Base-by-base conservation (phyloP, 2,888 invertebrate genomes). In the Pandemis heparana region DNA sequence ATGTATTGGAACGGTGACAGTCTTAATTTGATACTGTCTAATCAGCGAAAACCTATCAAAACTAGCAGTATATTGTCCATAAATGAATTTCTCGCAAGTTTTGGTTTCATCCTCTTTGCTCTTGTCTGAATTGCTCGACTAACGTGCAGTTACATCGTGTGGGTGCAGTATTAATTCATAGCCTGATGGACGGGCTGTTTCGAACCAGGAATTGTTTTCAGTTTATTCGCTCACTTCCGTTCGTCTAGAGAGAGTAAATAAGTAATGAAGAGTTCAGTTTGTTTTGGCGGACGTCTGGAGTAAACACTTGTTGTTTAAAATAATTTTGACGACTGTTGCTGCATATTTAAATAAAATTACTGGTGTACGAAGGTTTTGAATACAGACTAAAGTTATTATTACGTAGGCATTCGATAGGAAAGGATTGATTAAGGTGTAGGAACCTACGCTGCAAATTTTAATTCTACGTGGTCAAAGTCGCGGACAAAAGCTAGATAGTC, bases 221-320 rank as follows among this genome's bases (percentile, higher is more conserved):
- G 70, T 69, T 61, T 64, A 56, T 66, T 70, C 38, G 38, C 39
- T 59, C 39, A 38, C 6, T 9, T 51, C 51, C 48, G 61, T 12
- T 66, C 53, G 53, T 53, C 43, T 62, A 61, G 16, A 65, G 23
- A 66, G 48, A 23, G 41, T 51, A 71, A 71, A 71, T 71, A 71
- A 16, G 23, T 66, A 51, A 41, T 71, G 60, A 61, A 61, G 66
- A 66, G 66, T 60, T 51, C 32, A 18, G 46, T 65, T 60, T 60
- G 51, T 16, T 66, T 65, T 66, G 9, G 48, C 43, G 7, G 23
- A 41, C n/a, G 51, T 56, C 5, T 12, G 23, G 23, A 10, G 23
- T 56, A 53, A 53, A 53, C 56, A 23, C 56, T 56, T 23, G 56
- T 23, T 56, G 56, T 23, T 56, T 56, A 56, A 56, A 56, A 56